Conservation (phyloP, 2,797 vertebrate genomes). For the Mus caroli region DNA sequence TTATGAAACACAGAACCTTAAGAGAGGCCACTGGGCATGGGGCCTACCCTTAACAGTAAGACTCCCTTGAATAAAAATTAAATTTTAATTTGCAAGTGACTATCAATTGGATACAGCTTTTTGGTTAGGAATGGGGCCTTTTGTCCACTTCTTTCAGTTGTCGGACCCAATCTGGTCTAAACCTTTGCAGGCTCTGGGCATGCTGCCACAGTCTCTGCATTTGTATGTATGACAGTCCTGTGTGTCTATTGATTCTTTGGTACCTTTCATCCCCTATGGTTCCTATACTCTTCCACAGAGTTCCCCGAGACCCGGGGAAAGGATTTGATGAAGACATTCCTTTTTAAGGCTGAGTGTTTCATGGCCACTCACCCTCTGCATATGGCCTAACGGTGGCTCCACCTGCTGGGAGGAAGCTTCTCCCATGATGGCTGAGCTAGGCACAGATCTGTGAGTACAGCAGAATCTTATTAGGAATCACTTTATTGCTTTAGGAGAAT, state of each 20-base stretch:
- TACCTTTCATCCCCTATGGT: not conserved
- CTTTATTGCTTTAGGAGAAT: not conserved
- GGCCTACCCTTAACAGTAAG: not conserved
- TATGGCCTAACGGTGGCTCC: not conserved
- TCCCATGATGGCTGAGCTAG: not conserved
- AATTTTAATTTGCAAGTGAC: not conserved
- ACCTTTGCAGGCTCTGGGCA: not conserved
- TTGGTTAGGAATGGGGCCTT: not conserved
- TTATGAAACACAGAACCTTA: not conserved
- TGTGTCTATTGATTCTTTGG: not conserved
- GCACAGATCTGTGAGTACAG: not conserved
- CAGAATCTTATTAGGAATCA: not conserved
- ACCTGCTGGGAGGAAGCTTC: not conserved
- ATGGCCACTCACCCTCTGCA: not conserved
- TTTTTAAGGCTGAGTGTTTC: not conserved
- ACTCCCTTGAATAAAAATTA: not conserved
- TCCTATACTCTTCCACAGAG: not conserved
- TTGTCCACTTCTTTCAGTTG: not conserved
- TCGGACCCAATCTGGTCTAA: not conserved
- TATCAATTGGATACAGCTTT: not conserved
- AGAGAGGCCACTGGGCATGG: not conserved
- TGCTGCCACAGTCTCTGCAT: not conserved
- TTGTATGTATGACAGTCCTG: not conserved
- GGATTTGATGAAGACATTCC: not conserved
- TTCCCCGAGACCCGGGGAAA: not conserved